Base-by-base conservation (phyloP, 2,797 vertebrate genomes). In the Malurus leucopterus region DNA sequence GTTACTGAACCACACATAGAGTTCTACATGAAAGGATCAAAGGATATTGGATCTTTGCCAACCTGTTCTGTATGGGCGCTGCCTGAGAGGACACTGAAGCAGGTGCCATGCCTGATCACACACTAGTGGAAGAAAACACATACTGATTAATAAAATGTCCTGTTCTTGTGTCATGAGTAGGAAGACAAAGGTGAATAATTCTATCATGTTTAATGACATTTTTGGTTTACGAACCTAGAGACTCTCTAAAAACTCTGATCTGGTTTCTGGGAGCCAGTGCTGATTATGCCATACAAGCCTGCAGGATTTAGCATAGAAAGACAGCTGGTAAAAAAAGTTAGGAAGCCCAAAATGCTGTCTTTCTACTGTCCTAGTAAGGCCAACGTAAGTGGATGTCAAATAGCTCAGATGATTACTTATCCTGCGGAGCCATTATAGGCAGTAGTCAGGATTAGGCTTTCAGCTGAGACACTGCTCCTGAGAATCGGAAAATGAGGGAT, bases 401-500 rank as follows among this genome's bases (percentile, higher is more conserved):
- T 89, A 91, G 71, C 77, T 88, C 74, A 32, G 61, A 79, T 92
- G 92, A 95, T 95, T 93, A 92, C 86, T 85, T 71, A 51, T 84
- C 93, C 92, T 85, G 88, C 63, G 72, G 81, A 94, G 77, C 81
- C 88, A 89, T 94, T 95, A 90, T 57, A 89, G 64, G 55, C 83
- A 78, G 85, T n/a, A 90, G 78, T 75, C 88, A 88, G 85, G 92
- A 94, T 95, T 95, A 91, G 91, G 85, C 69, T 95, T 93, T 93
- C 78, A 93, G 51, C 86, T 75, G 90, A 92, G 92, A 79, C 62
- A 58, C 55, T 91, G 83, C 77, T 92, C 73, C 88, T 92, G 84
- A 89, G 86, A 95, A 91, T 88, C 44, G 0, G 88, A 95, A 95
- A 96, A 95, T 91, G 91, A 92, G 76, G 61, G 92, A 95, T 95